Evolutionary conservation across 1,140 invertebrate species (phyloP), one percentile per base, ranked within the genome.

Genomic region (Drosophila sechellia): DNA sequence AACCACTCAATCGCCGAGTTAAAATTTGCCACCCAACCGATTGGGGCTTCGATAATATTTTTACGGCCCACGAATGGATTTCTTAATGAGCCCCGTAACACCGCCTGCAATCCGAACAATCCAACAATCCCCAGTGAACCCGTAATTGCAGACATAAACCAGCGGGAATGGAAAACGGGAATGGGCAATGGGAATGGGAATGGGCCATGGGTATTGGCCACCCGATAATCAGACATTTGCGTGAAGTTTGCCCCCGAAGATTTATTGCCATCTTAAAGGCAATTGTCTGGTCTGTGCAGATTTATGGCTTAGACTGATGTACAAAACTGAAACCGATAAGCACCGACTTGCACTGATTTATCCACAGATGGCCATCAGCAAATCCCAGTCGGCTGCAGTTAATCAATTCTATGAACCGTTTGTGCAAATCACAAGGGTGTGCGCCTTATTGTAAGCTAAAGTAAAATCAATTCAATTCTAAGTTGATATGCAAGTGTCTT

Each of bases 11-110:
- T 64, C 50, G 52, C 52, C 52, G 56, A 66, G 39, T 68, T 66
- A 43, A 72, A 72, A 72, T 53, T 70, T 56, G 74, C 37, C 73
- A 52, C 46, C 54, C 50, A 71, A 77, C 66, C 75, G 81, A 89
- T 83, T 79, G 61, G 55, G 42, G 60, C 56, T 48, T 77, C 70
- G 84, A 87, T 87, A 89, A 87, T 89, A 79, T 72, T 87, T 87
- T 87, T 83, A 87, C 50, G 63, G 64, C 56, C 68, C 54, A 42
- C 58, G 57, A 73, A 84, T 66, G 76, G 83, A 89, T 89, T 89
- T 84, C 84, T 87, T 89, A 87, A 89, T 87, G 84, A 79, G 79
- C 66, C 52, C 50, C 70, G 34, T 31, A 71, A 43, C 49, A 25
- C 43, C 34, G 52, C 20, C 8, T 34, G 53, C 64, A 68, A 71